Evolutionary conservation across 92 coral and sea anemone genomes (phyloP), one percentile per base, ranked within the genome.

Genomic region (Epizoanthus scotinus): DNA sequence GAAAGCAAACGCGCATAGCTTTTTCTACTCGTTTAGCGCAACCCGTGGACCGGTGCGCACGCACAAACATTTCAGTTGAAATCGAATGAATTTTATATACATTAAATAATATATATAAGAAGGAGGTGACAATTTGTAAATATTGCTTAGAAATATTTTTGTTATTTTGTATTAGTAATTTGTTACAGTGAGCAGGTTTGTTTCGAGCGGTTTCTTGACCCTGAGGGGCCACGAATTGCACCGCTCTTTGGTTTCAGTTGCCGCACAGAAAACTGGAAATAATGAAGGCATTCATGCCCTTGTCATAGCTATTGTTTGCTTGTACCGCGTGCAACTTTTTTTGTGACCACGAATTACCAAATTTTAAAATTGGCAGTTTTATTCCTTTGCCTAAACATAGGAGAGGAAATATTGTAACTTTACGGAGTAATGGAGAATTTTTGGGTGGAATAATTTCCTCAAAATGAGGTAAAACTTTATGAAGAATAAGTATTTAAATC

Each of bases 111-210:
- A 80, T 75, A 75, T 60, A 75, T 75, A 87, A 67, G 59, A 26
- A 72, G 83, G 84, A 38, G 64, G 56, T 65, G 87, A 86, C 72
- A 78, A 36, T 50, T 84, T 87, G 91, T 87, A 87, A 84, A 78
- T 84, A 84, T 87, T 87, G 72, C 87, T 87, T 87, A 78, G 85
- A 87, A 87, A 78, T 87, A 78, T 87, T 87, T 87, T 87, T 87
- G 84, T 87, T 83, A 87, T 87, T 87, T 47, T 87, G 84, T 83
- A 84, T 67, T 49, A 63, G 55, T 61, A 44, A 74, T 82, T 78
- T 67, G 72, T 78, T 57, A 21, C 44, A 53, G 73, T 65, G 31
- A 59, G 81, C 81, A 21, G 81, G 55, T 58, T 2, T 26, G 55
- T 58, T 2, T 26, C 10, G 42, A 15, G 68, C 57, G 65, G 65